Base-by-base conservation (phyloP, 2,113 vertebrate species). In the Thermophis baileyi region DNA sequence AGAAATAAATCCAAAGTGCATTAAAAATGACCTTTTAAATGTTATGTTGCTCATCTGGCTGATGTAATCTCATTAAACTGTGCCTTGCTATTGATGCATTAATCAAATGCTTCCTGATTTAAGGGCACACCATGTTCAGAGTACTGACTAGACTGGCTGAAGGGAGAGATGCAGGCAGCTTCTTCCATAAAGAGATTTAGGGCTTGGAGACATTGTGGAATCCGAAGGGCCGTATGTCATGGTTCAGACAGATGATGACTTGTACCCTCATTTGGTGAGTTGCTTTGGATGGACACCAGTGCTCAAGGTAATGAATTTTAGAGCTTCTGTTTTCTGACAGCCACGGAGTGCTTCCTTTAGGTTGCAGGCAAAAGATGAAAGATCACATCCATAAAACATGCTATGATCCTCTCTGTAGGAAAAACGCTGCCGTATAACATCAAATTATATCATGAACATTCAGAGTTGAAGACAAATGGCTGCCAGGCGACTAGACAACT, bases 11-110 rank as follows among this genome's bases (percentile, higher is more conserved):
- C 74, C 24, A 92, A 51, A 94, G 46, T 54, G 40, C 49, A 60
- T 22, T 49, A 89, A 85, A 60, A 95, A 87, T 44, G 22, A 63
- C 49, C 95, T 95, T 95, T 94, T 20, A 93, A 95, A 90, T 92
- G 55, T 27, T 85, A n/a, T 46, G 2, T 89, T 92, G 54, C 87
- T 94, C 94, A 94, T 93, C 40, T 8, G 60, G 94, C 94, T 91
- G 91, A 54, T 46, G 46, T 91, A 69, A 90, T 88, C 63, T 89
- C 20, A 53, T 88, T 92, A 96, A 90, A 93, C 88, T 44, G 88
- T 46, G 94, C 92, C 14, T 46, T 63, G 90, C 8, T 86, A 94
- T 57, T 92, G 88, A 95, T 95, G 69, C 63, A 93, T 90, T 57
- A 55, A n/a, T 95, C 94, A 88, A 89, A 93, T 25, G 46, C 86